Percentiles rank a stretch among this genome's conserved stretches.
Conservation (phyloP, 1,140 invertebrate genomes). For the Olivierus martensii region DNA sequence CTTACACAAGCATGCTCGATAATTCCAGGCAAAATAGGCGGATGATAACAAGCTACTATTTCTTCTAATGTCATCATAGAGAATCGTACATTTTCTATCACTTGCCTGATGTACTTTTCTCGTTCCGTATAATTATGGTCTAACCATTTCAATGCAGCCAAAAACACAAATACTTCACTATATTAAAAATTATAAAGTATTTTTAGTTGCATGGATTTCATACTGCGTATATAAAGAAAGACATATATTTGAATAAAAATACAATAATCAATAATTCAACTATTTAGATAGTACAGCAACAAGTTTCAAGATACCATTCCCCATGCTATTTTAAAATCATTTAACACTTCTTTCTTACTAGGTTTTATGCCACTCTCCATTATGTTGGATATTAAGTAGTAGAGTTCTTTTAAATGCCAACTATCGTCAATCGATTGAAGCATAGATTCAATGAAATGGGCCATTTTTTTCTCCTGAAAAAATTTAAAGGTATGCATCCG, state of each 20-base stretch:
- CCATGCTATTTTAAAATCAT: too few relatives aligned
- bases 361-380: too few relatives aligned
- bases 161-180: slow-evolving; percentile 9
- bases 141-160: slow-evolving; percentile 10
- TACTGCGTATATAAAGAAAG: not conserved
- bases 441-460: too few relatives aligned
- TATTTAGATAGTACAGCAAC: not conserved
- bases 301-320: not conserved
- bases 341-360: too few relatives aligned
- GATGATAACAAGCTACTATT: slow-evolving; percentile 7
- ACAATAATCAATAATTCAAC: not conserved
- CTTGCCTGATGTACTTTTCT: not conserved
- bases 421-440: too few relatives aligned
- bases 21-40: slow-evolving; percentile 8
- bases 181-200: not conserved
- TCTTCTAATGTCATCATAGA: slow-evolving; percentile 7
- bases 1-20: not conserved
- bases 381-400: too few relatives aligned
- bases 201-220: not conserved
- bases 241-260: not conserved
- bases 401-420: too few relatives aligned
- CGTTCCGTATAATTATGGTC: slow-evolving; percentile 4
- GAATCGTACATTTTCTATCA: slow-evolving; percentile 1
- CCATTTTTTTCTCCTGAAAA: too few relatives aligned
- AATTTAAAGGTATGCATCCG: too few relatives aligned